phyloP scores from a whole-genome alignment of 2,113 vertebrate genomes.

The Acrocephalus kingi region DNA sequence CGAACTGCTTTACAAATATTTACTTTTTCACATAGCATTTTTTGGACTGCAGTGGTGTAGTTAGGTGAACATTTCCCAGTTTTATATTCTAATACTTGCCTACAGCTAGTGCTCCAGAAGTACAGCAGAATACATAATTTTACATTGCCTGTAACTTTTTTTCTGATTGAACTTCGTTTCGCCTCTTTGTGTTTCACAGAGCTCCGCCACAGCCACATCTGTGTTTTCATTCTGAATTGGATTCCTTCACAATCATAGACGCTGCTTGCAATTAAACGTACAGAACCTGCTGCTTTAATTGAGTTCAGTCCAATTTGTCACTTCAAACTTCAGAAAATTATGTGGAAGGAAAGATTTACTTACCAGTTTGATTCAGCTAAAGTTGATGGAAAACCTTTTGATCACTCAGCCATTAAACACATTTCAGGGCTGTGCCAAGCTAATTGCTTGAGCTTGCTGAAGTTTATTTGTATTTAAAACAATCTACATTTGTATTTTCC shows the following conservation, averaged over 20 bases:
- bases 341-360: conserved; percentile 70
- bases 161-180: background rate
- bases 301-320: conserved; percentile 76
- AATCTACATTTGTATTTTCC: conserved; percentile 19
- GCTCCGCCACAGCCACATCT: background rate
- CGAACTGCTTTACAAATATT: conserved; percentile 29
- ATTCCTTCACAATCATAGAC: conserved; percentile 54
- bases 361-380: conserved; percentile 69
- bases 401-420: conserved; percentile 74
- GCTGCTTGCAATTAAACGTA: conserved; percentile 65
- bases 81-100: conserved; percentile 13
- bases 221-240: conserved; percentile 54
- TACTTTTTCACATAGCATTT: background rate
- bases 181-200: conserved; percentile 23
- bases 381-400: conserved; percentile 73
- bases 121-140: background rate
- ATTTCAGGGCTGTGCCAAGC: conserved; percentile 25
- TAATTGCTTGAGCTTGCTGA: conserved; percentile 62
- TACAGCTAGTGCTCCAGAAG: background rate
- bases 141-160: conserved; percentile 2
- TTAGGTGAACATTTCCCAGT: background rate
- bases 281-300: conserved; percentile 70
- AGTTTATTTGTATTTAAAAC: conserved; percentile 59
- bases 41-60: background rate
- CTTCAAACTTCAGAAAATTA: conserved; percentile 71